phyloP scores from a whole-genome alignment of 37 sponge, comb jelly and placozoan genomes.

The Chondrilla cf. caribensis region DNA sequence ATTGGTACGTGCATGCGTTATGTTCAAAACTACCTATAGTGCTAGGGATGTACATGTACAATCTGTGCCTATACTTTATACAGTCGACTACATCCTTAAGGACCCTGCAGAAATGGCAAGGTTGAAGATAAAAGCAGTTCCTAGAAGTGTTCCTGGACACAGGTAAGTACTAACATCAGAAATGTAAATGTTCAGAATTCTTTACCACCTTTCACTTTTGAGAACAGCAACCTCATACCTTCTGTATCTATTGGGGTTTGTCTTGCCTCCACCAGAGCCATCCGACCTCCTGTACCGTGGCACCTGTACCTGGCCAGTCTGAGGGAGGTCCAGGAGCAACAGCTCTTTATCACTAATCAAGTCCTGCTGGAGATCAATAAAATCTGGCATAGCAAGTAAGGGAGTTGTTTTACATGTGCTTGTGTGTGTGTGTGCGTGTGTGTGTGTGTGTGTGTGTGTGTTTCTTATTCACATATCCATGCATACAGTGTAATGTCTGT shows the following conservation, averaged over 20 bases:
- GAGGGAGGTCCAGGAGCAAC: constrained; percentile 33
- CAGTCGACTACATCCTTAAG: constrained; percentile 85
- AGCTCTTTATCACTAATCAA: constrained; percentile 73
- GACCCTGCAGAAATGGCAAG: constrained; percentile 72
- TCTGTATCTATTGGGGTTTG: no score
- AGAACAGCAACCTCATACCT: background rate
- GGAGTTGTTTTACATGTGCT: background rate
- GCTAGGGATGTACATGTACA: background rate
- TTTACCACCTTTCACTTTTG: constrained; percentile 7
- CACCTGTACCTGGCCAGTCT: constrained; percentile 33
- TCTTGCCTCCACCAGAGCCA: no score
- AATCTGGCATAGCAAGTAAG: constrained; percentile 85
- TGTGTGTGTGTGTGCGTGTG: background rate
- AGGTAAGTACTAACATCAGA: constrained; percentile 13
- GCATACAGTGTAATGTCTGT: background rate
- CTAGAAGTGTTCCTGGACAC: constrained; percentile 31
- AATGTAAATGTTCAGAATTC: background rate
- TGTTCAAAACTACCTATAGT: no score
- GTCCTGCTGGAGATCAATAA: constrained; percentile 65
- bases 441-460: background rate
- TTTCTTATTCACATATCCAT: background rate
- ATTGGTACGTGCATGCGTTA: constrained; percentile 35
- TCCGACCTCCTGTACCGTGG: constrained; percentile 94
- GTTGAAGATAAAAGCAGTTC: constrained; percentile 68
- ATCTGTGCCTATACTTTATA: background rate